Evolutionary conservation across 2,113 vertebrate genomes (phyloP).

Genomic region (Anhinga rufa): DNA sequence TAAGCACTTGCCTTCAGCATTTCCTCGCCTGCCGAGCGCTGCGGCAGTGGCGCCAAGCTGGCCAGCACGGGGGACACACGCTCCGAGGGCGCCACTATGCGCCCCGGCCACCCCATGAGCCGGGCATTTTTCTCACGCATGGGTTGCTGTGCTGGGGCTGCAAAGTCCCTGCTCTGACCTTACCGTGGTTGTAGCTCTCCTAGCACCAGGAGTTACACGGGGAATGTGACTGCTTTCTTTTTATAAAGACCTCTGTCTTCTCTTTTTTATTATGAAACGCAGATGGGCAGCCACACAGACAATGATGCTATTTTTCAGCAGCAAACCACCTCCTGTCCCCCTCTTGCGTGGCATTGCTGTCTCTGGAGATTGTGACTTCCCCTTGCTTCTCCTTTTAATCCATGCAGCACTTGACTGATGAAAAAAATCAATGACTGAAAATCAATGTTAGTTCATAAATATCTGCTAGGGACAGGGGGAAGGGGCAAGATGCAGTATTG

Average conservation of each 20-base stretch:
- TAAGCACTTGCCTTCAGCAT: not conserved
- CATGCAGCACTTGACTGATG: not conserved
- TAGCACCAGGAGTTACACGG: fast-evolving
- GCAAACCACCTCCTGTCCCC: not conserved
- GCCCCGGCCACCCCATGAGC: fast-evolving
- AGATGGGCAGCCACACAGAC: not conserved
- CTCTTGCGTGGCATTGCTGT: fast-evolving
- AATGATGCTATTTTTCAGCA: not conserved
- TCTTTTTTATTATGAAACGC: no score
- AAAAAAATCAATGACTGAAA: not conserved
- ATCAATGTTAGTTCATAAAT: not conserved
- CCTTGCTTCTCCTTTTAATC: not conserved
- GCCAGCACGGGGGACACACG: fast-evolving
- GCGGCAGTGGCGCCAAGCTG: fast-evolving
- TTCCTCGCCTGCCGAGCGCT: fast-evolving
- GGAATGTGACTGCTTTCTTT: fast-evolving
- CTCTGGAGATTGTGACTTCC: not conserved
- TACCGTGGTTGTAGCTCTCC: fast-evolving
- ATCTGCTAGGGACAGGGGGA: not conserved
- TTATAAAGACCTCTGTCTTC: not conserved
- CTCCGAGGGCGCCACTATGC: not conserved
- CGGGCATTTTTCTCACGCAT: fast-evolving
- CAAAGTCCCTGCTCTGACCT: not conserved
- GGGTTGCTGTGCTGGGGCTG: not conserved
- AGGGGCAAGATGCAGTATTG: not conserved